Base-by-base conservation (phyloP, 2,888 invertebrate species). In the Nipponacmea schrenckii region DNA sequence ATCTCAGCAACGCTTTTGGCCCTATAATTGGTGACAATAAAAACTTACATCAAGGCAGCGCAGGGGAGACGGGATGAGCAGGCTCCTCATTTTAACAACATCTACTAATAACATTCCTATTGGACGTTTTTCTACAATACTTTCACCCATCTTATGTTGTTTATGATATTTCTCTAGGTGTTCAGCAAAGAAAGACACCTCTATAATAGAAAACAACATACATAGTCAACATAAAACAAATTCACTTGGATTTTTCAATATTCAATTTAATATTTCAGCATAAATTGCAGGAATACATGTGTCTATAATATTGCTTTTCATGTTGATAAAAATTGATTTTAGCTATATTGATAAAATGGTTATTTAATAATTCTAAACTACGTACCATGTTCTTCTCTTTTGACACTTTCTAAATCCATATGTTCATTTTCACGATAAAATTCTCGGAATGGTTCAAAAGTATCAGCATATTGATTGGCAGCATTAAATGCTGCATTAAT, bases 101-200 rank as follows among this genome's bases (percentile, higher is more conserved):
- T 93, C 92, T 44, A 96, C 86, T 78, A 93, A 91, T 46, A 96
- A 87, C 66, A 96, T 86, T 0, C 96, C 96, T 72, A 96, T 86
- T 0, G 93, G 92, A 80, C 94, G 93, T 69, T 91, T 91, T 74
- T 92, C 91, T 10, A 92, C 91, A 39, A 95, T 92, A 1, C 91
- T 91, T 73, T 93, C 92, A 24, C 95, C 92, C 66, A 91, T 90
- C 2, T 92, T 91, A 82, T 93, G 91, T 90, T 96, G 94, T 7
- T 90, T 90, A 69, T 92, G 92, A 78, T 94, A 94, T 68, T 92
- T 91, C 64, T 92, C 91, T 81, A 95, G 93, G 82, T 93, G 91
- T 71, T 90, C 89, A 15, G 93, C 91, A 80, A 96, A 93, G 68
- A 90, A 90, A 31, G 91, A 91, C 1, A 94, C 90, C 85, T 93